A percentile compares a stretch with the other conserved stretches of the same genome.
Evolutionary conservation across 2,113 vertebrate species (phyloP).

Genomic region (Microtus oregoni): DNA sequence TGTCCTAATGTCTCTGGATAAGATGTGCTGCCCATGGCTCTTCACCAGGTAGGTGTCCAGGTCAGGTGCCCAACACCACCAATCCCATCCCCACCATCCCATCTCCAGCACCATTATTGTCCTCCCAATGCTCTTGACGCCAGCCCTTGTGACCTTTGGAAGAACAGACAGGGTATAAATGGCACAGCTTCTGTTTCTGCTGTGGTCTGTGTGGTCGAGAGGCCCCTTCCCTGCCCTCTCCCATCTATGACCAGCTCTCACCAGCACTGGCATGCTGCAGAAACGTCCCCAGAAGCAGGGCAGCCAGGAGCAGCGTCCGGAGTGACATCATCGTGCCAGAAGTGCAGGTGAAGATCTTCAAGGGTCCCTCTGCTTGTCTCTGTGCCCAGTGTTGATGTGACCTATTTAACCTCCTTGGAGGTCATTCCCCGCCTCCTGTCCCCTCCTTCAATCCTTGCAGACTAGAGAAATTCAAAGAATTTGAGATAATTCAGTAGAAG

Average conservation of each 20-base stretch:
- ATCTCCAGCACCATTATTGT: neutral
- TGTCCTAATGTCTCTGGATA: neutral
- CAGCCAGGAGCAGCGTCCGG: slow-evolving; percentile 49
- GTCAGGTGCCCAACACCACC: neutral
- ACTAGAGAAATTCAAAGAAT: slow-evolving; percentile 52
- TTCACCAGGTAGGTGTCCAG: neutral
- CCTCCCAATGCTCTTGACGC: neutral
- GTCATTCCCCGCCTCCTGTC: slow-evolving; percentile 34
- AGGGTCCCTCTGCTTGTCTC: neutral
- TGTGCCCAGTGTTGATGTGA: neutral
- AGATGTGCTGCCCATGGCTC: accelerated
- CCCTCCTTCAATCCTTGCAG: slow-evolving; percentile 10
- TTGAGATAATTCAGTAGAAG: slow-evolving; percentile 66
- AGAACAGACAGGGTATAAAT: neutral
- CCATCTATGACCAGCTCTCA: slow-evolving; percentile 15
- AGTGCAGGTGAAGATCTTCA: neutral
- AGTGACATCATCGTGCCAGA: slow-evolving; percentile 19
- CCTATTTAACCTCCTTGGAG: slow-evolving; percentile 73
- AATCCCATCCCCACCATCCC: too few relatives aligned
- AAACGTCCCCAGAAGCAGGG: slow-evolving; percentile 62
- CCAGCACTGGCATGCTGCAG: slow-evolving; percentile 58
- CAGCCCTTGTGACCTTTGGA: neutral
- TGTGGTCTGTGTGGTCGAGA: neutral
- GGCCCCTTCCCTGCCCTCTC: neutral
- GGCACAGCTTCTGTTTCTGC: neutral